Evolutionary conservation across 2,797 vertebrate species (phyloP), one percentile per base, ranked within the genome.

Genomic region (Manis crassicaudata): DNA sequence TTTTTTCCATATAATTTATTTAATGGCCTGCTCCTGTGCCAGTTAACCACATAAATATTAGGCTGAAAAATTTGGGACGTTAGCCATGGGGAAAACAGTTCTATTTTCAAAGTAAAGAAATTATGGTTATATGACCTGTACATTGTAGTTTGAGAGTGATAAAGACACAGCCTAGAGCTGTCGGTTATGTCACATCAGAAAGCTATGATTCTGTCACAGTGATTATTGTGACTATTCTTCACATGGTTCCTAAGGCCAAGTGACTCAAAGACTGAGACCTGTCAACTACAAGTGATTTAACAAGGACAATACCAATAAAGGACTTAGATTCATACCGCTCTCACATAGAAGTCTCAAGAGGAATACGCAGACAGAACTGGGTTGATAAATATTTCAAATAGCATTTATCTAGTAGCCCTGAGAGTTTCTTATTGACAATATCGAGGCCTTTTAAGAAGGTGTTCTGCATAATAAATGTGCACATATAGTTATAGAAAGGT

Each of bases 301-400:
- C 16, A 81, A 91, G 83, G 92, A 92, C 35, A 87, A 20, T 92
- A 95, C 58, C 50, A 96, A 81, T 96, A 98, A 96, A 97, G 60
- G n/a, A 95, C 11, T 95, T 90, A 84, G 9, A 70, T 97, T 96
- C 60, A 95, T 68, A 95, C 95, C 32, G 50, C 25, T 98, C 84
- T 91, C 40, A 96, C 37, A 70, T 75, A 75, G 10, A 32, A 92
- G 52, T 97, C 82, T 95, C 94, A 32, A n/a, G 75, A 97, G 96
- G 82, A 98, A 62, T 11, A 58, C 96, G 93, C 18, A 93, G 95
- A 97, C 96, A 97, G 92, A 75, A 94, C 67, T 95, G 75, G 92
- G 52, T 94, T 98, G 95, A 98, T 98, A 98, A 98, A 98, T 98
- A 98, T 98, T 98, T 98, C 83, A 98, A 95, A 93, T 79, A 79